Base-by-base conservation (phyloP, 2,888 invertebrate genomes). In the Pardosa pseudoannulata region DNA sequence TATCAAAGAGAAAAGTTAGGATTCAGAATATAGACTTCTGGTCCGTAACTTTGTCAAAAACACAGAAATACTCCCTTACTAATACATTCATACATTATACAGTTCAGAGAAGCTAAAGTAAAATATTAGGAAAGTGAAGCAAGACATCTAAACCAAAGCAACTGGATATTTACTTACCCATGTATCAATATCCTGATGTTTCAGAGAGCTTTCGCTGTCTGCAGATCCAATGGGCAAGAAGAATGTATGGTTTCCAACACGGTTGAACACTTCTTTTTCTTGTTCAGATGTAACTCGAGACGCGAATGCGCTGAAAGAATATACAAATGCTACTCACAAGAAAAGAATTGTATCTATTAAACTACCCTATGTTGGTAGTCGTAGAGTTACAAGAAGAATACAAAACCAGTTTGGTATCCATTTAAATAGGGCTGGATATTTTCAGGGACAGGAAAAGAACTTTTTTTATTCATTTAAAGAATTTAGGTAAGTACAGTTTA, bases 171-270 rank as follows among this genome's bases (percentile, higher is more conserved):
- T 31, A 80, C 80, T 80, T 80, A 87, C 86, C 86, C 86, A 87
- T 31, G 74, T 79, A 72, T 87, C 86, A 28, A 87, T 80, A 11
- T 87, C 86, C 36, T 75, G 68, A 16, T 80, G 50, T 41, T 86
- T 79, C 13, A 32, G n/a, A 1, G 64, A 70, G 32, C 41, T 36
- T 6, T 36, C 74, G 23, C 74, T 70, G 36, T 81, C 78, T n/a
- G 50, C 81, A 27, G 87, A 81, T 76, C 78, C 81, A 46, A 87
- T 67, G 2, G 87, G 87, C 27, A 87, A 28, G 62, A 87, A 87
- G 39, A 78, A 87, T 36, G 87, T 87, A 36, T 87, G 76, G 39
- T 73, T 81, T n/a, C 87, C 87, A 11, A 78, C 72, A 19, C 73
- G 65, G 46, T 56, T 76, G 79, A 87, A 87, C 32, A 87, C 50